Conservation (phyloP, 2,888 invertebrate genomes). For the Neocrepidodera transversa region DNA sequence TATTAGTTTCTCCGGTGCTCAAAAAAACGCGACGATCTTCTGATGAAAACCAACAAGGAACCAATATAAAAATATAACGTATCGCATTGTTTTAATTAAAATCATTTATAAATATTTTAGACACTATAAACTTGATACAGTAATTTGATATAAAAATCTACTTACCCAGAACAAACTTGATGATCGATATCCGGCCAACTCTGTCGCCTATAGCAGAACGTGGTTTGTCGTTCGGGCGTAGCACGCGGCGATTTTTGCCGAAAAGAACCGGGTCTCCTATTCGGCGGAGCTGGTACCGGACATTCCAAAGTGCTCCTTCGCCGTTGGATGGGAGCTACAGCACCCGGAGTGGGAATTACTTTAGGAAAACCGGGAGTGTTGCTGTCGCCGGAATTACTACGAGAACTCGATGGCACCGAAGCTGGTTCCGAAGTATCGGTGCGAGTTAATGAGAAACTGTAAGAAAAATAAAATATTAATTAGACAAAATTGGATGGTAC, state of each 20-base stretch:
- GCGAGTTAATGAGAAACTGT: slow-evolving; percentile 59
- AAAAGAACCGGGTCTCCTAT: slow-evolving; percentile 63
- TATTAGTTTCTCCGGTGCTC: too few relatives aligned
- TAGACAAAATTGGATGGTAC: too few relatives aligned
- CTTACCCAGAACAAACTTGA: slow-evolving; percentile 83
- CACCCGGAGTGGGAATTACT: slow-evolving; percentile 75
- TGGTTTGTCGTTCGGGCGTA: slow-evolving; percentile 69
- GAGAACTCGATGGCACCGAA: slow-evolving; percentile 49
- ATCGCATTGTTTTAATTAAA: too few relatives aligned
- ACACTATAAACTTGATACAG: too few relatives aligned
- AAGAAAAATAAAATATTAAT: slow-evolving; percentile 42
- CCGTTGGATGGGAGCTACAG: slow-evolving; percentile 64
- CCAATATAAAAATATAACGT: too few relatives aligned
- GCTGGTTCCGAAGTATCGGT: slow-evolving; percentile 54
- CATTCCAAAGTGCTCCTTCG: slow-evolving; percentile 70
- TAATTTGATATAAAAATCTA: too few relatives aligned
- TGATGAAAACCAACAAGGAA: too few relatives aligned
- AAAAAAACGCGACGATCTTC: too few relatives aligned
- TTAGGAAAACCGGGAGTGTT: slow-evolving; percentile 71
- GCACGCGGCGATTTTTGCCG: slow-evolving; percentile 62
- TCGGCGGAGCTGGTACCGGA: slow-evolving; percentile 54
- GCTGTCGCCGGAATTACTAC: slow-evolving; percentile 59
- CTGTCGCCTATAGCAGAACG: slow-evolving; percentile 78
- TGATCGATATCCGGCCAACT: slow-evolving; percentile 89
- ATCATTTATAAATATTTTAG: too few relatives aligned